Conservation (phyloP, 1,140 invertebrate genomes). For the Temnothorax curvispinosus region DNA sequence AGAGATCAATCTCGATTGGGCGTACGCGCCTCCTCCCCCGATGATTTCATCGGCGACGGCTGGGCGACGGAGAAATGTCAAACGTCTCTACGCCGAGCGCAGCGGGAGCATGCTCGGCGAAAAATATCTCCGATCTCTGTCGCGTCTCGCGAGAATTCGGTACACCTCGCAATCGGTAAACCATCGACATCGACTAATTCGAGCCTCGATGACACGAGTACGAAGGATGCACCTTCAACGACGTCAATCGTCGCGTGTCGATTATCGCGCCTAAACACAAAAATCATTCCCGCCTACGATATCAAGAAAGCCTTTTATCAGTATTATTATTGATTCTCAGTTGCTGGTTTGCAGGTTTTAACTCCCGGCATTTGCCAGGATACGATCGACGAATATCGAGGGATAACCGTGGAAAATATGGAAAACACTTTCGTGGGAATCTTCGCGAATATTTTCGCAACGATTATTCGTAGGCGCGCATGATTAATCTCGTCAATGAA, state of each 20-base stretch:
- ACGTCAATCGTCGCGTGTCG: background rate
- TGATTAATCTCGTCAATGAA: background rate
- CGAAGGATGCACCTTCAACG: background rate
- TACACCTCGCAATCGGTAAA: background rate
- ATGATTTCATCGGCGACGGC: conserved; percentile 74
- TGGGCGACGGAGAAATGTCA: conserved; percentile 58
- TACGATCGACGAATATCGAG: background rate
- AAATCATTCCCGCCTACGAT: background rate
- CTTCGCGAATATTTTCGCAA: background rate
- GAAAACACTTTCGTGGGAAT: background rate
- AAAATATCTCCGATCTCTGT: background rate
- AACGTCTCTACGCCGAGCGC: no score
- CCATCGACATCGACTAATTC: no score
- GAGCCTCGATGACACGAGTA: background rate
- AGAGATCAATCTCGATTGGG: conserved; percentile 78
- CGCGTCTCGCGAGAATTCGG: background rate
- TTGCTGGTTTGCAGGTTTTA: background rate
- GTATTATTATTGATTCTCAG: background rate
- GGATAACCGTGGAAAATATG: background rate
- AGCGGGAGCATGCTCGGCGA: no score
- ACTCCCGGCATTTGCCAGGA: background rate
- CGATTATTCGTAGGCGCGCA: background rate
- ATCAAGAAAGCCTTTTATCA: background rate
- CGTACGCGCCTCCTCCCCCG: conserved; percentile 65
- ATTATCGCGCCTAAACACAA: background rate